Percentiles rank a stretch among this genome's conserved stretches.
These are phyloP conservation scores for Mirza zaza DNA, from an alignment of 2,113 vertebrate genomes.

Conservation along the genomic window DNA sequence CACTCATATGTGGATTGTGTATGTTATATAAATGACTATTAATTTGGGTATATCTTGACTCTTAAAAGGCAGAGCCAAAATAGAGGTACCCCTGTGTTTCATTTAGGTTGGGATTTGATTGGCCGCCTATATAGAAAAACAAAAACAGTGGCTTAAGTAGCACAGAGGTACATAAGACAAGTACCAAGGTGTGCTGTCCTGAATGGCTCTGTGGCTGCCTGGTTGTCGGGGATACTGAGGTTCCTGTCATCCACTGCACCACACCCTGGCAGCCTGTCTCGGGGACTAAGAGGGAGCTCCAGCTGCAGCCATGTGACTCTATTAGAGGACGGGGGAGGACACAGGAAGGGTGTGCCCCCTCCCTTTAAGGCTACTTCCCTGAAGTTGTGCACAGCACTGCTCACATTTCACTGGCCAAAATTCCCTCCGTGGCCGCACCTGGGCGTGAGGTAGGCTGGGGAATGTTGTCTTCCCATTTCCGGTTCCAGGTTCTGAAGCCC, in stretches of 20 bases:
- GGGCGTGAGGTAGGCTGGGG: background rate
- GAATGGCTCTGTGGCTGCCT: accelerated
- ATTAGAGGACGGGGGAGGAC: accelerated
- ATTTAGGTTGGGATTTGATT: background rate
- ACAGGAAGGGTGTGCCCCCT: background rate
- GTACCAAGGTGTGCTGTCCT: accelerated
- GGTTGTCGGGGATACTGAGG: no score
- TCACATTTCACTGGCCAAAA: accelerated
- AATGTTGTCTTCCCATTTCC: background rate
- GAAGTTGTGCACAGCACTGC: accelerated
- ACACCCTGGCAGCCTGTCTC: background rate
- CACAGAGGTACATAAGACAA: accelerated
- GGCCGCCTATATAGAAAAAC: no score
- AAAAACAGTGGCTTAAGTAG: accelerated
- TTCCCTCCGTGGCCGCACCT: accelerated
- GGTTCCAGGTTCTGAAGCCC: background rate
- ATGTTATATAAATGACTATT: accelerated
- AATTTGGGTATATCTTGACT: background rate
- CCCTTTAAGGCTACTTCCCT: background rate
- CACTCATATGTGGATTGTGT: background rate
- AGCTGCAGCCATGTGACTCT: accelerated
- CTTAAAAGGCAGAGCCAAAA: background rate
- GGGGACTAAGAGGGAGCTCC: background rate
- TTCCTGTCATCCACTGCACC: background rate
- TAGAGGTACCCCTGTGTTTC: background rate